Evolutionary conservation across 2,888 invertebrate genomes (phyloP), one percentile per base, ranked within the genome.

Genomic region (Abscondita cerata): DNA sequence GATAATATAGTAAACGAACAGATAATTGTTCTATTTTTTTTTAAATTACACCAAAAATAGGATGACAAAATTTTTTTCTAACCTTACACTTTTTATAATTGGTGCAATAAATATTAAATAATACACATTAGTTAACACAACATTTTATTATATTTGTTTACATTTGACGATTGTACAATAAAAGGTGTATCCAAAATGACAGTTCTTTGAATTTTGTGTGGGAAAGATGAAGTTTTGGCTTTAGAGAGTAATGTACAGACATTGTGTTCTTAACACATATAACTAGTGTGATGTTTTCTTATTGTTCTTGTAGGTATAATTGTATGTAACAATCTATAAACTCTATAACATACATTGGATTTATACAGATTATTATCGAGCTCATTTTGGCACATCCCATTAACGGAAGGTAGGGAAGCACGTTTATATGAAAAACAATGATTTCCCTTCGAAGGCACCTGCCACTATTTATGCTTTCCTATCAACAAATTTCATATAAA

Each of bases 311-410:
- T 62, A n/a, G n/a, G n/a, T n/a, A 68, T 73, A 76, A 73, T 74
- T 75, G 76, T 73, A 74, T 72, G 75, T 79, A 79, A 79, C 79
- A 79, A 75, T 80, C 80, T 80, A 80, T 80, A 80, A 79, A 80
- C 78, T 79, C 77, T 78, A 78, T 78, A 78, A 77, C 78, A 76
- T 76, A 75, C 76, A 77, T 73, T 72, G 71, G 70, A 69, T 71
- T 66, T 75, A 68, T 69, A 70, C 69, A 69, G 67, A 66, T 67
- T 70, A 66, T 65, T 70, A 70, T 68, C 68, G 71, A 72, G 71
- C 71, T 72, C 71, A 66, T 66, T 78, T 78, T 79, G 79, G 79
- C 78, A 79, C 77, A 76, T 73, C 77, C 76, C 74, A 72, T 71
- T 71, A 71, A 65, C 69, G 75, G 75, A 76, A 75, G 75, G 74